A percentile compares a stretch with the other conserved stretches of the same genome.
Conservation (phyloP, 2,113 vertebrate species). For the Rhinopomastus cyanomelas region DNA sequence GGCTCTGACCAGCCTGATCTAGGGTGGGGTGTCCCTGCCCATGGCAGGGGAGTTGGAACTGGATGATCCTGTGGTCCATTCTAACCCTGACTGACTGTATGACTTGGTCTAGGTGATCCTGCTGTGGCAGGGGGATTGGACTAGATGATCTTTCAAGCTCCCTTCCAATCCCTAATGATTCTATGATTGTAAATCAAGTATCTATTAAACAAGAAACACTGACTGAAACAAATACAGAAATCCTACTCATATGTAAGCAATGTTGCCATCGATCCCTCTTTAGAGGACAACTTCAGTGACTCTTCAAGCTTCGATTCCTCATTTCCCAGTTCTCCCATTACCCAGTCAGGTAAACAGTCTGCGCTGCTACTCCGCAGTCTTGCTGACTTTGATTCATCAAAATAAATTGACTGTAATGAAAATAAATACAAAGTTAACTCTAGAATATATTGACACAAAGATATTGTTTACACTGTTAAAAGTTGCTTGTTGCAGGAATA, state of each 20-base stretch:
- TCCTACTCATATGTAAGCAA: conserved; percentile 63
- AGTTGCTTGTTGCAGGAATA: not conserved
- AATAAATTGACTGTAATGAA: conserved; percentile 86
- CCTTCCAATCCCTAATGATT: no score
- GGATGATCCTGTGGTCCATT: no score
- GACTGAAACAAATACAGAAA: not conserved
- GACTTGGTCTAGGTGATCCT: no score
- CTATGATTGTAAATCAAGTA: not conserved
- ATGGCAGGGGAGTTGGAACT: no score
- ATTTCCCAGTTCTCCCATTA: conserved; percentile 76
- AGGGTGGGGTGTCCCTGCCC: no score
- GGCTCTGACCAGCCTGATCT: no score
- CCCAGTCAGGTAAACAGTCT: conserved; percentile 81
- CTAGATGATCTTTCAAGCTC: no score
- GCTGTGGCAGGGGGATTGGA: no score
- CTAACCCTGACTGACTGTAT: no score
- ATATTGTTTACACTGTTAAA: not conserved
- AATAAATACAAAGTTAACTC: conserved; percentile 4
- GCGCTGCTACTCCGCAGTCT: conserved; percentile 21
- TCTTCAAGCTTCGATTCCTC: conserved; percentile 43
- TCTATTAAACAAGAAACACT: not conserved
- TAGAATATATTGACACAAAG: not conserved
- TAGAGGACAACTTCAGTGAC: conserved; percentile 53
- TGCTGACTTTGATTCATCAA: conserved; percentile 81
- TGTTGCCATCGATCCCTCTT: conserved; percentile 46